A percentile compares a stretch with the other conserved stretches of the same genome.
Conservation (phyloP, 2,888 invertebrate species). For the Mechanitis mazaeus region DNA sequence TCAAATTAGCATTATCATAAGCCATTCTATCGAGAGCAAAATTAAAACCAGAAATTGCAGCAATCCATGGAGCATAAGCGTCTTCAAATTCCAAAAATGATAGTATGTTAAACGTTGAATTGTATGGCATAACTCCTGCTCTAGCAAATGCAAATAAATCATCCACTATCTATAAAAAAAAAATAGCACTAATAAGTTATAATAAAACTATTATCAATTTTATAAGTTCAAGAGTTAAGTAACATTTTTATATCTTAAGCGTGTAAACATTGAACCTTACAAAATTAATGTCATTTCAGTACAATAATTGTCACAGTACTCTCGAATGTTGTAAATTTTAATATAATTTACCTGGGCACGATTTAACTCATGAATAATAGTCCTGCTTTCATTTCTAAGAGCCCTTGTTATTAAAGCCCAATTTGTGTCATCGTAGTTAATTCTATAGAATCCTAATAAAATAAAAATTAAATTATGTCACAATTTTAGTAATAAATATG, state of each 20-base stretch:
- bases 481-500: not conserved
- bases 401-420: slow-evolving; percentile 75
- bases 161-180: slow-evolving; percentile 70
- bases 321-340: not conserved
- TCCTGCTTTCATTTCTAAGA: slow-evolving; percentile 56
- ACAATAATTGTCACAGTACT: too few species aligned
- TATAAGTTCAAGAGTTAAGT: too few species aligned
- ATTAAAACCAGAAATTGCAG: slow-evolving; percentile 74
- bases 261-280: too few species aligned
- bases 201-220: too few species aligned
- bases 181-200: too few species aligned
- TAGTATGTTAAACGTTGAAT: slow-evolving; percentile 74
- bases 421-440: slow-evolving; percentile 76
- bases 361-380: slow-evolving; percentile 77
- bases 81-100: slow-evolving; percentile 77
- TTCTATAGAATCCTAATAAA: slow-evolving; percentile 76
- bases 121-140: slow-evolving; percentile 68
- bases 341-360: slow-evolving; percentile 77
- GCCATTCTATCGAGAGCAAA: slow-evolving; percentile 62
- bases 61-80: slow-evolving; percentile 82
- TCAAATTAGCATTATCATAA: slow-evolving; percentile 42
- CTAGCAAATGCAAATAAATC: slow-evolving; percentile 79
- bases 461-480: not conserved
- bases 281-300: too few species aligned
- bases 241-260: too few species aligned